Percentiles rank a stretch among this genome's conserved stretches.
phyloP scores from a whole-genome alignment of 2,797 vertebrate genomes.

The Jordanella pulchra region DNA sequence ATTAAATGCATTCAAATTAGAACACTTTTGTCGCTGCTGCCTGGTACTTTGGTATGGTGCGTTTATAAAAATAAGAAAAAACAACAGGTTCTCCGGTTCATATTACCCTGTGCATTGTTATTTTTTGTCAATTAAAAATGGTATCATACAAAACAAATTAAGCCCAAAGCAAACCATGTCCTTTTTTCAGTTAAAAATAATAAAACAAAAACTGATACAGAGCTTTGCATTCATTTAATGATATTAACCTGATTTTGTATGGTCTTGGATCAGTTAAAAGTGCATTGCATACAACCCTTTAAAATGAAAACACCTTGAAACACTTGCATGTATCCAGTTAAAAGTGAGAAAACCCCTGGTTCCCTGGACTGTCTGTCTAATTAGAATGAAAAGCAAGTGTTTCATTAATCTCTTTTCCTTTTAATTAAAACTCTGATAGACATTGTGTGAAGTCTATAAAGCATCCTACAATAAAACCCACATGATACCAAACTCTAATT shows the following conservation, averaged over 20 bases:
- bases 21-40: background rate
- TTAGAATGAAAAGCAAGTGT: background rate
- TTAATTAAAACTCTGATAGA: constrained; percentile 6
- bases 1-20: background rate
- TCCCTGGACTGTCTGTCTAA: background rate
- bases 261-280: background rate
- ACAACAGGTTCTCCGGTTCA: background rate
- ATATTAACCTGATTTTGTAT: background rate
- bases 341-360: constrained; percentile 16
- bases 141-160: background rate
- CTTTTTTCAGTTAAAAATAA: background rate
- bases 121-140: background rate
- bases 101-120: background rate
- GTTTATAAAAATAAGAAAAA: too few relatives aligned
- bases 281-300: constrained; percentile 9
- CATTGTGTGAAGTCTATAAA: constrained; percentile 17
- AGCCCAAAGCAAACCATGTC: background rate
- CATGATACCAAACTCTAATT: background rate
- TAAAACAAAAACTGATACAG: background rate
- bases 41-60: background rate
- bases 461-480: constrained; percentile 7
- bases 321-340: constrained; percentile 3
- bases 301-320: constrained; percentile 1
- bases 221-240: background rate
- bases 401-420: constrained; percentile 9